Evolutionary conservation across 2,888 invertebrate species (phyloP), one percentile per base, ranked within the genome.

Genomic region (Polydrusus cervinus): DNA sequence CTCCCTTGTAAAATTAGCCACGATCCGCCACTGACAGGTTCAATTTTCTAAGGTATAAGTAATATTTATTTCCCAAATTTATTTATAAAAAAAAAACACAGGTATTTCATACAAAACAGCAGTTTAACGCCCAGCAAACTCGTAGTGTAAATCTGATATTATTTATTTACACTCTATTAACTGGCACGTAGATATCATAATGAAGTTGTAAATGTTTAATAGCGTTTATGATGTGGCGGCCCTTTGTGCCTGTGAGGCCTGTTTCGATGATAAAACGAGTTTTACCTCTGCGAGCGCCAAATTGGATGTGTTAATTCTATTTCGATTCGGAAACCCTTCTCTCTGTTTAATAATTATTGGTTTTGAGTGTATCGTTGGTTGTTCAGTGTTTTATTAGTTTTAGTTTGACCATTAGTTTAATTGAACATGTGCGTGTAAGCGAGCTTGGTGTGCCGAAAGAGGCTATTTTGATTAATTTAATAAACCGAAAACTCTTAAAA

Each of bases 141-240:
- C 70, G 73, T 78, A 77, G 81, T 82, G 84, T 83, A 83, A 83
- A 82, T 80, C 79, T 77, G 80, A 78, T 82, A 84, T 86, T 81
- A 86, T 81, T 86, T 85, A 86, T 86, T 86, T 81, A 86, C 81
- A 86, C 84, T 80, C 86, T 85, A 85, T 86, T 86, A 86, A 86
- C 85, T 83, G 83, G 80, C 79, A 80, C 75, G 84, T 81, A 83
- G 86, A 85, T 85, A 85, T 85, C 85, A 85, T 87, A 86, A 87
- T 86, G 87, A 86, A 87, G 84, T 82, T 84, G 83, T 87, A 82
- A 87, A 87, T 87, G 85, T 84, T 86, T 87, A 82, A 87, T 84
- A 73, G 69, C 76, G 62, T 80, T 80, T 81, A 80, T 81, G 81
- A 82, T 79, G 80, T 79, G 62, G 68, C 65, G 49, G 38, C 47